Percentiles rank a stretch among this genome's conserved stretches.
Conservation (phyloP, 2,797 vertebrate species). For the Yasuhikotakia modesta region DNA sequence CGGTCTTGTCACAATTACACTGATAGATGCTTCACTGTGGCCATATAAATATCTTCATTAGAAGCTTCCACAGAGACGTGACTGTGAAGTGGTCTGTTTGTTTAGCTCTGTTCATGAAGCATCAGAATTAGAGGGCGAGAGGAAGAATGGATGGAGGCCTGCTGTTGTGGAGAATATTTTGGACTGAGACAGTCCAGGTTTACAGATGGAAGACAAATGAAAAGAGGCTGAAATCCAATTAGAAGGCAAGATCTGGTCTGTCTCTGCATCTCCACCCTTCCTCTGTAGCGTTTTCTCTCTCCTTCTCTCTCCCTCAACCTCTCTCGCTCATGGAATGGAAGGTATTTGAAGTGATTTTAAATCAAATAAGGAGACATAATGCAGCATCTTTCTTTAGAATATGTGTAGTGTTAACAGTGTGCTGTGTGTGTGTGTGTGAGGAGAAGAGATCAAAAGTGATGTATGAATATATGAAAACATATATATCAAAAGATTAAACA, state of each 20-base stretch:
- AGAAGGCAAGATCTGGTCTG: constrained; percentile 51
- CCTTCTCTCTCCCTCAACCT: constrained; percentile 6
- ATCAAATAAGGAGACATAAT: constrained; percentile 54
- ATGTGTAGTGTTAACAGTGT: constrained; percentile 8
- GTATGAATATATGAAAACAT: background rate
- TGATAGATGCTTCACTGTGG: constrained; percentile 47
- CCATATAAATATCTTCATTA: background rate
- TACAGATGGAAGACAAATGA: constrained; percentile 55
- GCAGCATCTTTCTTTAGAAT: constrained; percentile 49
- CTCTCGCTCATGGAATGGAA: constrained; percentile 31
- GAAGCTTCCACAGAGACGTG: constrained; percentile 24
- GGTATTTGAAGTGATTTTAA: constrained; percentile 57
- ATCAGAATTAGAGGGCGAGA: constrained; percentile 1
- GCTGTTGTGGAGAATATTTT: constrained; percentile 33
- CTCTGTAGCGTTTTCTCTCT: constrained; percentile 35
- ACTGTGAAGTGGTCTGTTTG: constrained; percentile 30
- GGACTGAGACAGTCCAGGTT: constrained; percentile 35
- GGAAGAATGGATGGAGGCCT: constrained; percentile 18
- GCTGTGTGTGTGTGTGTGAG: constrained; percentile 19
- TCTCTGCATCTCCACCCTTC: constrained; percentile 44
- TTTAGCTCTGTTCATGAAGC: constrained; percentile 20
- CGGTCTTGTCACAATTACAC: constrained; percentile 2
- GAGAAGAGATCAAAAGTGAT: background rate
- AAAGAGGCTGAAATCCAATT: constrained; percentile 54
- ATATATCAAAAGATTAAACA: too few relatives aligned